Evolutionary conservation across 2,888 invertebrate genomes (phyloP).

Genomic region (Amphipyra tragopoginis): DNA sequence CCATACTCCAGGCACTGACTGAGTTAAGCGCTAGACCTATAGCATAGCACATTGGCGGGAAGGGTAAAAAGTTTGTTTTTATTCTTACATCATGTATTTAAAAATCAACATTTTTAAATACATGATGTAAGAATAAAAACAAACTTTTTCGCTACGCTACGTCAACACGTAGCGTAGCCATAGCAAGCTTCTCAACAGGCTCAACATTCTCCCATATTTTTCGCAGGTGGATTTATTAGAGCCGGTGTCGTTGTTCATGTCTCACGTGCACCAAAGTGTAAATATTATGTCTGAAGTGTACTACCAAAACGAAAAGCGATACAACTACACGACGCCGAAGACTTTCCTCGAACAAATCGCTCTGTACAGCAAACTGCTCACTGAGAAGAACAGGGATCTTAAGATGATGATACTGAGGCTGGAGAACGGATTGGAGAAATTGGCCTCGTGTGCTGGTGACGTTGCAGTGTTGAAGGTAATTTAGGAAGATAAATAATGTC

Average conservation of each 20-base stretch:
- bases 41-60: too few species aligned
- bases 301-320: constrained; percentile 95
- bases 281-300: constrained; percentile 95
- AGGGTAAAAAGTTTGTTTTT: too few species aligned
- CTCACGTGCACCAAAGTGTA: constrained; percentile 96
- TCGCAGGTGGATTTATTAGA: constrained; percentile 88
- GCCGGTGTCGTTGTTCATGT: constrained; percentile 96
- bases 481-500: neutral
- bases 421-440: constrained; percentile 96
- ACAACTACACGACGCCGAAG: constrained; percentile 99
- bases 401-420: constrained; percentile 94
- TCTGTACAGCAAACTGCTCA: constrained; percentile 93
- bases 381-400: constrained; percentile 92
- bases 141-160: too few species aligned
- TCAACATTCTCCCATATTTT: neutral
- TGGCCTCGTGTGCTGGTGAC: constrained; percentile 96
- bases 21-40: too few species aligned
- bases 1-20: too few species aligned
- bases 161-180: too few species aligned
- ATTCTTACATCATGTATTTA: too few species aligned
- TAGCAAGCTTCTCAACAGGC: too few species aligned
- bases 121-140: too few species aligned
- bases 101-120: too few species aligned
- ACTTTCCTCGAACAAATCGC: constrained; percentile 98
- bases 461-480: constrained; percentile 94